Evolutionary conservation across 2,113 vertebrate genomes (phyloP).

Genomic region (Aspiorhynchus laticeps): DNA sequence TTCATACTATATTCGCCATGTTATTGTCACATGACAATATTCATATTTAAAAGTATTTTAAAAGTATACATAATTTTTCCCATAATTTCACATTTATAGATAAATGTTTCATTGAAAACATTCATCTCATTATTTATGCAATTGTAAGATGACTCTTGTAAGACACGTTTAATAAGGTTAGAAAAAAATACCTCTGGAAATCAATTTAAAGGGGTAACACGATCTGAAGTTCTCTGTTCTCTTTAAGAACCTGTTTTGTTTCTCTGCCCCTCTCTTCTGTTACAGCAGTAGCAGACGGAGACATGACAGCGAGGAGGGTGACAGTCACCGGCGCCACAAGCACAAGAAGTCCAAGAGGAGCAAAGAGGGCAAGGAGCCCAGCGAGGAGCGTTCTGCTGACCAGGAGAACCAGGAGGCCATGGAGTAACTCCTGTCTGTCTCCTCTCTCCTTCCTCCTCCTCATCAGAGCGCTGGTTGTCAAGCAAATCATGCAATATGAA

Average conservation of each 20-base stretch:
- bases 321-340: constrained; percentile 96
- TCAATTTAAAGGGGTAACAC: neutral
- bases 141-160: neutral
- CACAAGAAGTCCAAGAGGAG: constrained; percentile 99
- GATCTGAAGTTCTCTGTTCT: neutral
- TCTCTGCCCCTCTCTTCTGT: constrained; percentile 6
- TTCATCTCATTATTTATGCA: neutral
- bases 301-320: constrained; percentile 96
- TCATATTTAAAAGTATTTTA: neutral
- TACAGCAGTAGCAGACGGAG: constrained; percentile 92
- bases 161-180: too few species aligned
- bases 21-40: neutral
- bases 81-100: neutral
- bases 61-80: neutral
- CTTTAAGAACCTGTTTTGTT: neutral
- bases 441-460: neutral
- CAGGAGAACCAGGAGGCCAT: constrained; percentile 89
- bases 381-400: constrained; percentile 87
- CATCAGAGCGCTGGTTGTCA: constrained; percentile 32
- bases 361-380: constrained; percentile 97
- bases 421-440: constrained; percentile 72
- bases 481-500: constrained; percentile 19
- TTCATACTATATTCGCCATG: too few species aligned
- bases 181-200: neutral
- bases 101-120: neutral